Evolutionary conservation across 2,113 vertebrate genomes (phyloP).

Genomic region (Rhodinocichla rosea): DNA sequence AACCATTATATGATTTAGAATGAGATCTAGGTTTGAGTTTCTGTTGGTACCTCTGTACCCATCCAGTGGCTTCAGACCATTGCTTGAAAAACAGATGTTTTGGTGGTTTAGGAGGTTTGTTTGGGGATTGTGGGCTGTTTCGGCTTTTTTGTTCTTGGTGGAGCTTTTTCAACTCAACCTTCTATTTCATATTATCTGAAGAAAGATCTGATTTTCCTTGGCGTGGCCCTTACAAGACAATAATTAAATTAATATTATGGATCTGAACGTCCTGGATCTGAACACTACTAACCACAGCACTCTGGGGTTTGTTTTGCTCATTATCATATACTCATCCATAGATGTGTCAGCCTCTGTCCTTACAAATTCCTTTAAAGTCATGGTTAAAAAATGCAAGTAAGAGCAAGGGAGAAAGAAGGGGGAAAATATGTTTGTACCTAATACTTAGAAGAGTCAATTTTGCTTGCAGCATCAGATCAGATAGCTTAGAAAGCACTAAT

Average conservation of each 20-base stretch:
- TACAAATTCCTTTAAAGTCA: neutral
- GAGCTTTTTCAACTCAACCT: neutral
- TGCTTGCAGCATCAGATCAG: neutral
- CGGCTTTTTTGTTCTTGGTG: neutral
- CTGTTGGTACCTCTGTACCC: neutral
- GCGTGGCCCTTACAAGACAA: neutral
- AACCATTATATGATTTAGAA: neutral
- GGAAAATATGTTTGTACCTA: neutral
- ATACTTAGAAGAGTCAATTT: neutral
- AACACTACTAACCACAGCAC: neutral
- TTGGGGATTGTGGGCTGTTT: rapidly evolving
- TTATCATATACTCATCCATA: neutral
- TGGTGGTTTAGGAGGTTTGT: neutral
- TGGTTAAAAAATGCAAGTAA: neutral
- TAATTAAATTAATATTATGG: neutral
- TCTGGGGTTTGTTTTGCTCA: neutral
- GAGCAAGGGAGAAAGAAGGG: neutral
- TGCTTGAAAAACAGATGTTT: neutral
- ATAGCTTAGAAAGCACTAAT: constrained; percentile 39
- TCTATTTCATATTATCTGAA: neutral
- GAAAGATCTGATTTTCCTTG: neutral
- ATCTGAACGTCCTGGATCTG: neutral
- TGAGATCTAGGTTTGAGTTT: neutral
- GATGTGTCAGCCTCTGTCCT: neutral
- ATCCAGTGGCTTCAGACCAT: neutral